Evolutionary conservation across 1,140 invertebrate genomes (phyloP), one percentile per base, ranked within the genome.

Genomic region (Trichonephila clavipes): DNA sequence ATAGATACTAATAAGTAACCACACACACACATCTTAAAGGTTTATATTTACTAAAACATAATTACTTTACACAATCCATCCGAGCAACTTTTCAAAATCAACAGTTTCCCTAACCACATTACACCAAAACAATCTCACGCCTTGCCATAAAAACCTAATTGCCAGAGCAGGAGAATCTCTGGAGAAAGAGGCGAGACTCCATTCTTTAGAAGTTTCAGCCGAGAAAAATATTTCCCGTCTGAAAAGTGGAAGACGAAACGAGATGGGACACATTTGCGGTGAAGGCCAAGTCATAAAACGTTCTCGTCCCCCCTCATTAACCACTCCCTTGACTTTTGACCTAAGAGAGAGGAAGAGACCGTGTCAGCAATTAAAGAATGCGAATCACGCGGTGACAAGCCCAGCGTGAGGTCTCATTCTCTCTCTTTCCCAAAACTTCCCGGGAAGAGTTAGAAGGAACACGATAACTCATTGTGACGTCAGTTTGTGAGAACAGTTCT

Each of bases 321-420:
- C 83, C 83, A 86, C 24, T 86, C 62, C 64, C 87, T 88, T 69
- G 62, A 88, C 64, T 88, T 69, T 19, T 69, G 87, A 88, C 87
- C 87, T 24, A 18, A 21, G 59, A 87, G 87, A 18, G 40, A 28
- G 62, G 34, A 86, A 28, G 21, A 24, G 18, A 40, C 64, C 44
- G 10, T 51, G 64, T 24, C 19, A 24, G 87, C 87, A 88, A 88
- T 88, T 88, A 88, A 88, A 69, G 64, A 88, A 69, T 66, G 87
- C 44, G 87, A 66, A 88, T 88, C 87, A 88, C 87, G 64, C n/a
- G 87, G n/a, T 88, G 87, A 88, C 86, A 88, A 66, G 59, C 28
- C 2, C 16, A 34, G 58, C 62, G 51, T 21, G 62, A 87, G 58
- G 28, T 72, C 69, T 72, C 28, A 40, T 40, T 40, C 69, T 16